Conservation (phyloP, 2,113 vertebrate genomes). For the Terrapene triunguis region DNA sequence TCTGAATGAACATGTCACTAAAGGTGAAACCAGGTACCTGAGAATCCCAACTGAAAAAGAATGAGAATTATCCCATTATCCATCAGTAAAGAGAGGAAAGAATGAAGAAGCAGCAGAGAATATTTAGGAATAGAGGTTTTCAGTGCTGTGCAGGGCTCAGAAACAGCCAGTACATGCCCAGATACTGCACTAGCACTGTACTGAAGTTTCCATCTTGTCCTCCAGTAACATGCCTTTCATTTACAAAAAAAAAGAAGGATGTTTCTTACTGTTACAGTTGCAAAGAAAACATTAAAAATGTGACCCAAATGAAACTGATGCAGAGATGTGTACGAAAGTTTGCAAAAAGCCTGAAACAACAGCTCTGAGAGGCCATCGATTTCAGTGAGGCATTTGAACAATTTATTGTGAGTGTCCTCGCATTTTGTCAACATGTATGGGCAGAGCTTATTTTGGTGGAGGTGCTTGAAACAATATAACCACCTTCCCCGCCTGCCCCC, state of each 20-base stretch:
- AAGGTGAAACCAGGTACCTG: slow-evolving; percentile 89
- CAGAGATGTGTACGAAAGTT: background rate
- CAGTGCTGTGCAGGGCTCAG: background rate
- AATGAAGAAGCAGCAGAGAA: background rate
- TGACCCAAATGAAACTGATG: background rate
- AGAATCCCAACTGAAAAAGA: slow-evolving; percentile 89
- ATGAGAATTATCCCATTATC: background rate
- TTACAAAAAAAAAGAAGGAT: background rate
- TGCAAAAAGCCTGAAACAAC: background rate
- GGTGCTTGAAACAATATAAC: background rate
- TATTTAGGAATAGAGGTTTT: fast-evolving
- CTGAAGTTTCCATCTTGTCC: background rate
- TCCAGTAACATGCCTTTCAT: background rate
- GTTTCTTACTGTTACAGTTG: background rate
- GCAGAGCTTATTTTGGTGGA: background rate
- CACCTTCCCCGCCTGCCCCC: background rate
- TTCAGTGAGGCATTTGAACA: background rate
- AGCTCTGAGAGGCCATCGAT: background rate
- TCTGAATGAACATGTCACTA: slow-evolving; percentile 92
- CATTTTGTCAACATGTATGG: background rate
- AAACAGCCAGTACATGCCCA: background rate
- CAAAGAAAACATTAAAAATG: background rate
- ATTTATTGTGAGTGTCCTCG: fast-evolving
- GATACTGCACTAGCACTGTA: background rate
- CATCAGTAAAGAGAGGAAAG: background rate